Percentiles rank a stretch among this genome's conserved stretches.
These are phyloP conservation scores for Tenthredo livida DNA, from an alignment of 2,888 invertebrate genomes.

Conservation along the genomic window DNA sequence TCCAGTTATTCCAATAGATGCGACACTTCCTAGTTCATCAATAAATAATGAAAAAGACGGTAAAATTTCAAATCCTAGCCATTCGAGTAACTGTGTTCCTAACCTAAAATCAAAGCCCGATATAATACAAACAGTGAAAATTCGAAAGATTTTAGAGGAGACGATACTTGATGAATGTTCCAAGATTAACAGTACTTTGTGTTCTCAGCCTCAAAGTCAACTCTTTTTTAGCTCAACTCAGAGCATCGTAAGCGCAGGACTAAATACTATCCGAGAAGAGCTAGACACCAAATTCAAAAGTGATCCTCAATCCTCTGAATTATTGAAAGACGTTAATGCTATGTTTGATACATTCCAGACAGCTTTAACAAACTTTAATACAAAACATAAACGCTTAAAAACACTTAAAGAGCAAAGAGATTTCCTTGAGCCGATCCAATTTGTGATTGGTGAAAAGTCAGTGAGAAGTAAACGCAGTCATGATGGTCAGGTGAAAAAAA, in stretches of 20 bases:
- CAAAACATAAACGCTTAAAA: no score
- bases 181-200: background rate
- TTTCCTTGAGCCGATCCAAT: no score
- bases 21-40: background rate
- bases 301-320: slow-evolving; percentile 1
- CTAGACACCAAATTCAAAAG: slow-evolving; percentile 7
- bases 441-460: no score
- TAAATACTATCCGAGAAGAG: slow-evolving; percentile 17
- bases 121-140: background rate
- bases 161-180: slow-evolving; percentile 21
- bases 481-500: no score
- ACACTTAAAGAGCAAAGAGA: no score
- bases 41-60: background rate
- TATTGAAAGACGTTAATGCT: slow-evolving; percentile 8
- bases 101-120: background rate
- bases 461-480: no score
- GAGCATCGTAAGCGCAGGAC: slow-evolving; percentile 4
- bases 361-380: background rate
- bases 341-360: slow-evolving; percentile 19
- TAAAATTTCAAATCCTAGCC: background rate
- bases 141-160: background rate
- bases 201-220: slow-evolving; percentile 4
- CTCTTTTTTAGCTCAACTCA: slow-evolving; percentile 15
- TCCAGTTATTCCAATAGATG: slow-evolving; percentile 24
- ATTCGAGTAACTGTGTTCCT: slow-evolving; percentile 12